Base-by-base conservation (phyloP, 1,140 invertebrate species). In the Mycetomoellerius zeteki region DNA sequence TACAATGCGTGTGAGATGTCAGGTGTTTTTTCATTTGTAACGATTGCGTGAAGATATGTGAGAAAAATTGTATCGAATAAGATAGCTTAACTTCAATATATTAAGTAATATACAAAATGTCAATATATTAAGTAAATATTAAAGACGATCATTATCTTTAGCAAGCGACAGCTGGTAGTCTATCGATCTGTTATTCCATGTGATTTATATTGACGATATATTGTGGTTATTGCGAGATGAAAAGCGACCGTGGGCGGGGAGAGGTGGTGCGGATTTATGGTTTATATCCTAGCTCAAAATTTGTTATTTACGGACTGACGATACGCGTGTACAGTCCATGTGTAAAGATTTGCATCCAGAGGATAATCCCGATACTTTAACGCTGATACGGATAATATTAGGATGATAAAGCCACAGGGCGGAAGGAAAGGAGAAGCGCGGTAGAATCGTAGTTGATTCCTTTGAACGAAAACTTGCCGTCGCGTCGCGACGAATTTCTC, bases 151-250 rank as follows among this genome's bases (percentile, higher is more conserved):
- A 21, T 89, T 80, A 86, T 86, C 54, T 81, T 52, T 52, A 56
- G 67, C 67, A 89, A 67, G 47, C 67, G 56, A 76, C 73, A 78
- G 73, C 24, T 30, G 19, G 10, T 30, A 16, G 60, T 88, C 54
- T 64, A 88, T 58, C 60, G 80, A 67, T 30, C 78, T 72, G 58
- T 73, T 64, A 72, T 65, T 60, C 21, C 52, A 54, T 37, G 65
- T 85, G 87, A 89, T 89, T 89, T 86, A 89, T 89, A 86, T 88
- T 75, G 75, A 64, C 88, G 73, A 88, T 80, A 88, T 69, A 76
- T 88, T 72, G 88, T 43, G 67, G 58, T 86, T 80, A 58, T 71
- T 88, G 78, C 76, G 76, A 85, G 69, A 73, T 62, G 65, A 58
- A 62, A 88, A 47, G 52, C n/a, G 64, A 8, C 7, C 7, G 5